Evolutionary conservation across 2,113 vertebrate genomes (phyloP).

Genomic region (Corythoichthys haematopterus): DNA sequence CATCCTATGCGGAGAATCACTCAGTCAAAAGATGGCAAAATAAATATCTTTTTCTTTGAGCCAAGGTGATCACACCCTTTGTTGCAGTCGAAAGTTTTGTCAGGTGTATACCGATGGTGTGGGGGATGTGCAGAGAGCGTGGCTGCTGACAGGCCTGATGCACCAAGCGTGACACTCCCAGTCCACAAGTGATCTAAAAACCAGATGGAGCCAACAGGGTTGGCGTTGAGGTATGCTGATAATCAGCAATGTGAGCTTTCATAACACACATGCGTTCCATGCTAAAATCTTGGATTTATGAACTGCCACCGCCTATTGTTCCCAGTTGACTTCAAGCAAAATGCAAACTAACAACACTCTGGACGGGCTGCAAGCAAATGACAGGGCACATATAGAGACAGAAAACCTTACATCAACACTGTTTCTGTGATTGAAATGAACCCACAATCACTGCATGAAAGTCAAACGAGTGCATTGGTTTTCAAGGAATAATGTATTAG

Average conservation of each 20-base stretch:
- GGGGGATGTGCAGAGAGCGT: constrained; percentile 34
- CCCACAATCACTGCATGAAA: no score
- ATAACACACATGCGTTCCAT: background rate
- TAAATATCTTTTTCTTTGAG: constrained; percentile 24
- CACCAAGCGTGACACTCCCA: constrained; percentile 47
- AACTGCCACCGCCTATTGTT: background rate
- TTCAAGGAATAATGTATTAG: no score
- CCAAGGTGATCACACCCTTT: constrained; percentile 47
- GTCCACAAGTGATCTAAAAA: constrained; percentile 57
- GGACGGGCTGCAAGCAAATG: background rate
- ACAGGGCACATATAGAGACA: background rate
- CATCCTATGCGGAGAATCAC: background rate
- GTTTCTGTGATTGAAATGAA: no score
- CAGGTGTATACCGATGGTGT: constrained; percentile 38
- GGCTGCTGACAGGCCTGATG: constrained; percentile 49
- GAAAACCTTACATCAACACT: no score
- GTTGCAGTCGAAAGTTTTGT: constrained; percentile 39
- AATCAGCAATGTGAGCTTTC: constrained; percentile 8
- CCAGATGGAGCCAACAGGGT: constrained; percentile 46
- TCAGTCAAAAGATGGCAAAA: constrained; percentile 14
- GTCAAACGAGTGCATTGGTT: no score
- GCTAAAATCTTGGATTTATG: background rate
- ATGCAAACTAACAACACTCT: no score
- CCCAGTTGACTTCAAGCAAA: background rate
- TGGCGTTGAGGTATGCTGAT: constrained; percentile 44